Conservation (phyloP, 2,888 invertebrate species). For the Andrena trimmerana region DNA sequence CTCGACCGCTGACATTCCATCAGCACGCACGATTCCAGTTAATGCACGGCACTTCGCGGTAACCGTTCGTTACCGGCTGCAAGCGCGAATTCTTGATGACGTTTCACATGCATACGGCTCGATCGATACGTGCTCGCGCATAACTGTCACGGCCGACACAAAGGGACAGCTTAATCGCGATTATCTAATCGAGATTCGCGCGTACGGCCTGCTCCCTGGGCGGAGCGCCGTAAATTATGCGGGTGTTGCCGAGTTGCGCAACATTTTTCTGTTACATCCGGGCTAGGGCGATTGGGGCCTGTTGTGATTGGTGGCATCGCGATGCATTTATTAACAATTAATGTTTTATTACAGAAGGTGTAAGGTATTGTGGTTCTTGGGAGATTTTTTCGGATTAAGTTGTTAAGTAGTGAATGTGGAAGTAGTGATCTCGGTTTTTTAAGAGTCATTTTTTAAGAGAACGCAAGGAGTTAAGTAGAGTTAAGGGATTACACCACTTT, state of each 20-base stretch:
- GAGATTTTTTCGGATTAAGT: too few relatives aligned
- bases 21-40: slow-evolving; percentile 53
- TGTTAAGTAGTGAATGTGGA: too few relatives aligned
- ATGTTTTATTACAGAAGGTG: too few relatives aligned
- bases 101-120: slow-evolving; percentile 55
- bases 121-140: slow-evolving; percentile 46
- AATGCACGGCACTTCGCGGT: slow-evolving; percentile 56
- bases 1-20: slow-evolving; percentile 15
- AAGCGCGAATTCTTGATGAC: slow-evolving; percentile 50
- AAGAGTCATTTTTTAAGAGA: too few relatives aligned
- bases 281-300: background rate
- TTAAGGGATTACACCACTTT: too few relatives aligned
- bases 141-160: slow-evolving; percentile 15
- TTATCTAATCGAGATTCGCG: slow-evolving; percentile 28
- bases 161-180: slow-evolving; percentile 40
- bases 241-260: background rate
- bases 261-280: slow-evolving; percentile 5
- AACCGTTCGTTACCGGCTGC: slow-evolving; percentile 54
- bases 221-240: slow-evolving; percentile 5
- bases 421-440: too few relatives aligned
- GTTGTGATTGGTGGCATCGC: too few relatives aligned
- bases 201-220: background rate
- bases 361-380: too few relatives aligned
- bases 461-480: too few relatives aligned
- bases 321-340: too few relatives aligned